Evolutionary conservation across 1,140 invertebrate species (phyloP).

Genomic region (Trachelipus rathkii): DNA sequence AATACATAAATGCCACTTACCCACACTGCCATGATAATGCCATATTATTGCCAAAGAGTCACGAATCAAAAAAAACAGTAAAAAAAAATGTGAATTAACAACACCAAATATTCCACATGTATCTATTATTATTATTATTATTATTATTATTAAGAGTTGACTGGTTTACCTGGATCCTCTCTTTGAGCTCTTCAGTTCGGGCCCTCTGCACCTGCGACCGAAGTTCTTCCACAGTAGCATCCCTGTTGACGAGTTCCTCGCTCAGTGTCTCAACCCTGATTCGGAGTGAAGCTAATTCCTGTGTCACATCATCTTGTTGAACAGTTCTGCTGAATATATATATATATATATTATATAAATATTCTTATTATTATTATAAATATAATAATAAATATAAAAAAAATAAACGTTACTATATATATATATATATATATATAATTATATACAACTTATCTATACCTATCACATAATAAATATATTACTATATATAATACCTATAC

Average conservation of each 20-base stretch:
- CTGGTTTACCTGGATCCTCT: conserved; percentile 41
- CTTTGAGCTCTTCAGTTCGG: conserved; percentile 38
- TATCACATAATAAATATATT: too few relatives aligned
- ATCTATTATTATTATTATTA: too few relatives aligned
- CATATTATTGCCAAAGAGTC: too few relatives aligned
- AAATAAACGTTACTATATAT: too few relatives aligned
- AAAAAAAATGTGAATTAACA: not conserved
- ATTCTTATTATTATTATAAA: too few relatives aligned
- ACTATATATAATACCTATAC: too few relatives aligned
- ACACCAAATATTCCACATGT: too few relatives aligned
- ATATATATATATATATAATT: too few relatives aligned
- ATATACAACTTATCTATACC: too few relatives aligned
- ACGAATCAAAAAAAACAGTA: not conserved
- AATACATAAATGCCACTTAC: not conserved
- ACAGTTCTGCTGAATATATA: conserved; percentile 26
- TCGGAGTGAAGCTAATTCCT: conserved; percentile 62
- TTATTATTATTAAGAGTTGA: too few relatives aligned
- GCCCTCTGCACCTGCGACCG: conserved; percentile 42
- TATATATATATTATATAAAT: not conserved
- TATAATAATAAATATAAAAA: too few relatives aligned
- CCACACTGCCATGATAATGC: not conserved
- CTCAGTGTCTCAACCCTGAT: conserved; percentile 71
- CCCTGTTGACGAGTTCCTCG: conserved; percentile 58
- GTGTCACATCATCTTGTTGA: conserved; percentile 53
- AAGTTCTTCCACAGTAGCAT: conserved; percentile 73